Conservation (phyloP, 2,113 vertebrate genomes). For the Microtus ochrogaster region DNA sequence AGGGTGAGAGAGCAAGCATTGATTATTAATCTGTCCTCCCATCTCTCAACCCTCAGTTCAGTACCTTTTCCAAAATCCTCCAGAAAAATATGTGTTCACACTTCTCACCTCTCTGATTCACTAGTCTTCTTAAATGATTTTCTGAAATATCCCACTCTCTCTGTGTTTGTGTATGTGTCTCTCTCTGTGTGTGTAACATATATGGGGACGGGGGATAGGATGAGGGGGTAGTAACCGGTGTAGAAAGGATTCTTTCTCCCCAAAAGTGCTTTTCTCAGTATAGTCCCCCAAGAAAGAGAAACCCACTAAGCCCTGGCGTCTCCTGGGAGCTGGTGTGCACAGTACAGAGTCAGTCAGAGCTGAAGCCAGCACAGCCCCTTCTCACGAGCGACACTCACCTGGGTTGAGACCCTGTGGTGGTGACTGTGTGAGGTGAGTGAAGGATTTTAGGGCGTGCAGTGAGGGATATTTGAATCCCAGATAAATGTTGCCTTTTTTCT, state of each 20-base stretch:
- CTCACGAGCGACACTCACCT: constrained; percentile 48
- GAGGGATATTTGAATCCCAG: constrained; percentile 14
- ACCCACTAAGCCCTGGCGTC: neutral
- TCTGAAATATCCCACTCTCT: neutral
- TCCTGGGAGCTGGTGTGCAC: constrained; percentile 46
- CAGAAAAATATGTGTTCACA: neutral
- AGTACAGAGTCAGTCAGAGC: constrained; percentile 59
- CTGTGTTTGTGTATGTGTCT: neutral
- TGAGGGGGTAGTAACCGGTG: neutral
- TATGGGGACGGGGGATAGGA: neutral
- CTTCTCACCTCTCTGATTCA: neutral
- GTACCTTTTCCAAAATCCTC: neutral
- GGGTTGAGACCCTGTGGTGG: constrained; percentile 49
- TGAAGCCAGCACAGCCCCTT: constrained; percentile 50
- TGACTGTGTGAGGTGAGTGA: constrained; percentile 73
- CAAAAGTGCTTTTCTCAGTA: constrained; percentile 67
- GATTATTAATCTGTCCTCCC: neutral
- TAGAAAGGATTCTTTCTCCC: constrained; percentile 18
- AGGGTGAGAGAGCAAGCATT: neutral
- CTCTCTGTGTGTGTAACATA: neutral
- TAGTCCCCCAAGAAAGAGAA: constrained; percentile 57
- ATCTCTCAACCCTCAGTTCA: neutral
- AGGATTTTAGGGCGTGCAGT: constrained; percentile 50
- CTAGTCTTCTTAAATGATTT: constrained; percentile 1
- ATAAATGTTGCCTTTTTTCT: neutral